These are phyloP conservation scores for Argyrosomus japonicus DNA, from an alignment of 2,113 vertebrate genomes.

Conservation along the genomic window DNA sequence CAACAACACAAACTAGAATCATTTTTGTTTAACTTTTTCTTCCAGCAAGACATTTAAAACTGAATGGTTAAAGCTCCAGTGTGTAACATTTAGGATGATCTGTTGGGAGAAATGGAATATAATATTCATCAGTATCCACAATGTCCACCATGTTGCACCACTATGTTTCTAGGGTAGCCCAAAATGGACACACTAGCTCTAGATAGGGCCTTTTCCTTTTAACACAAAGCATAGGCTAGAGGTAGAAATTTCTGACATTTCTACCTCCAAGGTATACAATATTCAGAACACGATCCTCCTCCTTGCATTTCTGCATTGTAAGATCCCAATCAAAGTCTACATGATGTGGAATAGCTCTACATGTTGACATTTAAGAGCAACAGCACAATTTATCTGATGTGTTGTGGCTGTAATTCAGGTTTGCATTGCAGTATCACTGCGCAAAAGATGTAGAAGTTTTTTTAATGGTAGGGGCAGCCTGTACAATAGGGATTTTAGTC, in stretches of 20 bases:
- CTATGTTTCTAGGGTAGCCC: too few relatives aligned
- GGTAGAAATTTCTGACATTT: neutral
- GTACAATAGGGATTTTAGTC: conserved; percentile 23
- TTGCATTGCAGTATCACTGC: neutral
- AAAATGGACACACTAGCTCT: too few relatives aligned
- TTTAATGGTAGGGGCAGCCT: conserved; percentile 20
- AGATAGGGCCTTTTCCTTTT: too few relatives aligned
- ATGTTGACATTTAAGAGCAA: conserved; percentile 50
- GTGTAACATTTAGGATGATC: too few relatives aligned
- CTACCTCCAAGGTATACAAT: neutral
- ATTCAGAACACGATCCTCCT: neutral
- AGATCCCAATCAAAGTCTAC: conserved; percentile 2
- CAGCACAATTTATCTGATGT: conserved; percentile 30
- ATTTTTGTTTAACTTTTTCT: neutral
- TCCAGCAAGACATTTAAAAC: neutral
- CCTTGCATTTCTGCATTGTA: neutral
- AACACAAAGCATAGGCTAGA: too few relatives aligned
- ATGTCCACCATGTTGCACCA: too few relatives aligned
- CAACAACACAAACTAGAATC: too few relatives aligned
- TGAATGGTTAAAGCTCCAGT: too few relatives aligned
- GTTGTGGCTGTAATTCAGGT: neutral
- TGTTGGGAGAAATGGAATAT: too few relatives aligned
- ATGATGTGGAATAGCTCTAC: conserved; percentile 19
- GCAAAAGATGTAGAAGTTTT: conserved; percentile 33
- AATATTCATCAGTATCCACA: too few relatives aligned